phyloP scores from a whole-genome alignment of 2,113 vertebrate species.

The human (Homo sapiens) region GRCh38 chr6:54680001-54680500 shows the following conservation, averaged over 20 bases:
- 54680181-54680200: not conserved
- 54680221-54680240: not conserved
- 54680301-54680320: not conserved
- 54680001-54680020: not conserved
- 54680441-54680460: not conserved
- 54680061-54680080: not conserved
- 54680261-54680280: not conserved
- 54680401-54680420: not conserved
- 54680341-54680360: not conserved
- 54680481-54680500: not conserved
- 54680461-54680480: not conserved
- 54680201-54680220: slow-evolving; percentile 22
- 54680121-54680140: not conserved
- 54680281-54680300: not conserved
- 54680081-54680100: not conserved
- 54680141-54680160: not conserved
- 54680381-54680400: not conserved
- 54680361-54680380: not conserved
- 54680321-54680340: not conserved
- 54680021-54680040: not conserved
- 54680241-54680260: not conserved
- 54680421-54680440: not conserved
- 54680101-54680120: not conserved
- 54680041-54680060: not conserved
- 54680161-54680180: not conserved